These are phyloP conservation scores for Papilio dardanus DNA, from an alignment of 1,140 invertebrate species.

Conservation along the genomic window DNA sequence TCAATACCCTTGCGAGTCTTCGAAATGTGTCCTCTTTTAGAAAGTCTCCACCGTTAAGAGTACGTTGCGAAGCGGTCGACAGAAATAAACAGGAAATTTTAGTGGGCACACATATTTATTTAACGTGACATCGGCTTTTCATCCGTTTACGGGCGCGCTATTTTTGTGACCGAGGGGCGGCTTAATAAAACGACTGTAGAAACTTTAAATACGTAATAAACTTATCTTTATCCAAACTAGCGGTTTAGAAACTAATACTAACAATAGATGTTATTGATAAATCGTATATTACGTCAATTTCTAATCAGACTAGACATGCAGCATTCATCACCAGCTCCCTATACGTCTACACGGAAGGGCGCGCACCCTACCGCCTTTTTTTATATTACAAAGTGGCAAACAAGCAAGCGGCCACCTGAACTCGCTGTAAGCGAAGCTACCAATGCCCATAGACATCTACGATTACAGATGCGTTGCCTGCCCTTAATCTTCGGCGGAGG, in stretches of 20 bases:
- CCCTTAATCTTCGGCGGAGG: too few species aligned
- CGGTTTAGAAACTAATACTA: neutral
- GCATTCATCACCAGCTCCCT: too few species aligned
- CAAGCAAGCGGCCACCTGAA: too few species aligned
- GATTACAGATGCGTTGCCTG: too few species aligned
- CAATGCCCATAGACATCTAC: too few species aligned
- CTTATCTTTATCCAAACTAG: neutral
- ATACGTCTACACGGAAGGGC: too few species aligned
- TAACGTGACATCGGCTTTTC: conserved; percentile 70
- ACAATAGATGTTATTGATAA: neutral
- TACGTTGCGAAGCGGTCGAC: conserved; percentile 55
- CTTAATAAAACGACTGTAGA: conserved; percentile 1
- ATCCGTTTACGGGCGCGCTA: conserved; percentile 64
- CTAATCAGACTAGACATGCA: neutral
- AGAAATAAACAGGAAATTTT: conserved; percentile 76
- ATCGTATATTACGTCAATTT: neutral
- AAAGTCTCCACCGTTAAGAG: conserved; percentile 41
- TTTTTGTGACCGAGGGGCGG: conserved; percentile 51
- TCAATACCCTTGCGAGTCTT: neutral
- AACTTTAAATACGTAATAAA: neutral
- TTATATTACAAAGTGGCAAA: too few species aligned
- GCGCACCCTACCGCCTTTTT: too few species aligned
- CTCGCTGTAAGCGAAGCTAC: too few species aligned
- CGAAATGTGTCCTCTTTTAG: conserved; percentile 50
- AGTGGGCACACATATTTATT: conserved; percentile 72